Percentiles rank a stretch among this genome's conserved stretches.
Conservation (phyloP, 2,113 vertebrate genomes). For the Brachyhypopomus occidentalis region DNA sequence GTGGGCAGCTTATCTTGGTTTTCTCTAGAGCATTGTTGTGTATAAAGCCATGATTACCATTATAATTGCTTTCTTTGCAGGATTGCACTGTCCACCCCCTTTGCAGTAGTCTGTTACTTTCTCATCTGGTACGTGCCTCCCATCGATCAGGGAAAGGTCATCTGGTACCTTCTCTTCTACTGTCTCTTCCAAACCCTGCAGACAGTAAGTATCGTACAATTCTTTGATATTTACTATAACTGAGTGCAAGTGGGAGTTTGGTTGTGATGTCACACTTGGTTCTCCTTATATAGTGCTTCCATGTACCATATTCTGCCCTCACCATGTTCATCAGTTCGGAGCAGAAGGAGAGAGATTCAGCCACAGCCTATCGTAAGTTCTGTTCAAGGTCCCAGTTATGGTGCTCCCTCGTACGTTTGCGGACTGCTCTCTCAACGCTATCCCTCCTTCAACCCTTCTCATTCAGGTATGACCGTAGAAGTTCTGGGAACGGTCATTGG, state of each 20-base stretch:
- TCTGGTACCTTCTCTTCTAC: conserved; percentile 94
- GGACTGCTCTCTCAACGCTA: background rate
- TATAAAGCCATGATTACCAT: background rate
- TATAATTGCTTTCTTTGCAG: conserved; percentile 62
- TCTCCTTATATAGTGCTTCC: conserved; percentile 84
- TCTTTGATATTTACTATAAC: background rate
- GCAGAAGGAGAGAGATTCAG: conserved; percentile 93
- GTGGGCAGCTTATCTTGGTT: too few species aligned
- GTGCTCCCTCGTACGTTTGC: background rate
- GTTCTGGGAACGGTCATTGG: conserved; percentile 90
- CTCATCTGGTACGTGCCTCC: conserved; percentile 93
- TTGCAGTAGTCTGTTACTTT: conserved; percentile 86
- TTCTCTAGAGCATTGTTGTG: background rate
- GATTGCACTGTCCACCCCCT: conserved; percentile 89
- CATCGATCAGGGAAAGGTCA: conserved; percentile 77
- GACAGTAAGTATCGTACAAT: conserved; percentile 77
- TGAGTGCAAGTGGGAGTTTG: background rate
- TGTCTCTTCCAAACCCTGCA: conserved; percentile 93
- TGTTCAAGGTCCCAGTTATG: background rate
- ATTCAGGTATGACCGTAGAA: conserved; percentile 92
- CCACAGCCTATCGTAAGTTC: conserved; percentile 91
- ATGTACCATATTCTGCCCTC: conserved; percentile 95
- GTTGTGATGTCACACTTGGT: background rate
- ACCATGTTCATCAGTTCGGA: conserved; percentile 97
- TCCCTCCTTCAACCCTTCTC: background rate